Base-by-base conservation (phyloP, 2,113 vertebrate species). In the Eclectus roratus region DNA sequence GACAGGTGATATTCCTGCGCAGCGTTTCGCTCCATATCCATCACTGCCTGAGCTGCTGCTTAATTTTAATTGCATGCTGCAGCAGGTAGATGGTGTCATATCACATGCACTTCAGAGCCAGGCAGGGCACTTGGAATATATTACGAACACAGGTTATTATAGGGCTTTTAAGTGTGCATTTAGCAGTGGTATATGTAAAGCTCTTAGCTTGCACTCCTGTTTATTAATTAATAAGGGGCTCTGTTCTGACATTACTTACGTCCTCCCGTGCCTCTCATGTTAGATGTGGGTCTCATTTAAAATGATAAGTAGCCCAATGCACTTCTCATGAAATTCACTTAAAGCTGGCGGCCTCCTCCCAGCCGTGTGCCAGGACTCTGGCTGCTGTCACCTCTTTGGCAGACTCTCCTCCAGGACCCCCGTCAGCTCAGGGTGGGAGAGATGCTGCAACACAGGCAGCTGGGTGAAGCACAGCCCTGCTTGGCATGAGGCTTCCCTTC, bases 21-120 rank as follows among this genome's bases (percentile, higher is more conserved):
- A 5, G 84, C 3, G 0, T 76, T 91, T 81, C n/a, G 17, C 74
- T 66, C 15, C 4, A 6, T 33, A 3, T 85, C 71, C 93, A 61
- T 87, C 80, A 6, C 65, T 3, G 80, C 11, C 93, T 63, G 74
- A 89, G 10, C 95, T 0, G 4, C 73, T 47, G 20, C 78, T 80
- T 73, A 31, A 18, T 80, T 95, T 88, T 96, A 94, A 93, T 93
- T 94, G 96, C 90, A 41, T 70, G 93, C 90, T 95, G 95, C 95
- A 95, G 96, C 95, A 95, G 96, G 96, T 95, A 96, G 93, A 95
- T 94, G 94, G 95, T 96, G 95, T 96, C 95, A 88, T 43, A 85
- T 58, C 95, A 85, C 94, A 91, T 8, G 92, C 35, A 11, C 93
- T 81, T 70, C 55, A 17, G 85, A 91, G 93, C 35, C 0, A 73